Evolutionary conservation across 2,113 vertebrate species (phyloP), one percentile per base, ranked within the genome.

Genomic region (Scopus umbretta): DNA sequence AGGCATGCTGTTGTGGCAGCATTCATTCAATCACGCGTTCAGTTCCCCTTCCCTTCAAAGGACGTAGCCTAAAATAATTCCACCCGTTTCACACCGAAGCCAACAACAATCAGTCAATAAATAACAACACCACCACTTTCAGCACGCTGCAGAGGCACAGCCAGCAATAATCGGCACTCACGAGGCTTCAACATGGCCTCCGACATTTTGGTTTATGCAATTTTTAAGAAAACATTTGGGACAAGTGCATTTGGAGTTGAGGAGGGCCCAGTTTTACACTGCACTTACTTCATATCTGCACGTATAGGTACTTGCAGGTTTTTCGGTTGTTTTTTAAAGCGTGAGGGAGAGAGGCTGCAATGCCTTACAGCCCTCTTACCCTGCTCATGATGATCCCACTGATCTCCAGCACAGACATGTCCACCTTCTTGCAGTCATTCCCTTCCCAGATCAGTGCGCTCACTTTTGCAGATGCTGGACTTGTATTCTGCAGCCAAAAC

Each of bases 401-500:
- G 97, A 99, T 99, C 96, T 99, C 99, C 98, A 99, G 68, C 40
- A 99, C 99, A 0, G 99, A 99, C 99, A 99, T 99, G 71, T 99
- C 99, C 72, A 98, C 98, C 97, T 99, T 99, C 97, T 99, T 99
- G 90, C 99, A 99, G 66, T 99, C 99, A n/a, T 98, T 99, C 88
- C 99, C 98, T 95, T 99, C 99, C 99, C 99, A 99, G 97, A 99
- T 99, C 55, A 99, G 99, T 20, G 99, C 99, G 70, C 99, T 99
- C 88, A 99, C 99, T 72, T 99, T 98, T 71, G 99, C 99, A 90
- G 98, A 99, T 11, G 99, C 99, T 34, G 99, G 99, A 90, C 99
- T 99, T 58, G 98, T 99, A 5, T 99, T 99, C 96, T 99, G 99
- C 78, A 99, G 99, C 99, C 99, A 99, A 11, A 99, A 99, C 88